Conservation (phyloP, 92 coral and sea anemone genomes). For the Virgularia gustaviana region DNA sequence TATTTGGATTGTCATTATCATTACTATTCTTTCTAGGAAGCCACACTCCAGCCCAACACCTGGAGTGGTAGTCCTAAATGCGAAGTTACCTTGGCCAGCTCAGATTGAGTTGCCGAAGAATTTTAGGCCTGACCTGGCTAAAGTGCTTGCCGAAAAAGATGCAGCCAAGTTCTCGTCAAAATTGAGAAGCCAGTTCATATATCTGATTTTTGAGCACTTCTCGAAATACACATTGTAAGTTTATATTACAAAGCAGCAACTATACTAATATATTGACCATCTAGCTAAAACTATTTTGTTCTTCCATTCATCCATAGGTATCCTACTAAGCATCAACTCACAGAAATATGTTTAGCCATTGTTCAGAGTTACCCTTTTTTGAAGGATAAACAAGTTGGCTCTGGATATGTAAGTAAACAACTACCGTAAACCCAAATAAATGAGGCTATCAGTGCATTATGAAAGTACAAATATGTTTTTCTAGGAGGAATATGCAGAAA, state of each 20-base stretch:
- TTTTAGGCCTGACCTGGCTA: slow-evolving; percentile 31
- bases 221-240: slow-evolving; percentile 60
- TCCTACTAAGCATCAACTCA: slow-evolving; percentile 61
- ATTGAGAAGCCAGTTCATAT: slow-evolving; percentile 36
- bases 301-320: slow-evolving; percentile 24
- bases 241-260: no score
- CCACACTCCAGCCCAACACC: no score
- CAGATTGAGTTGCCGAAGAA: slow-evolving; percentile 37
- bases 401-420: slow-evolving; percentile 72
- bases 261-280: no score
- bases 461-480: no score
- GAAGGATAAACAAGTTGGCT: slow-evolving; percentile 56
- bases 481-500: no score
- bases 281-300: background rate
- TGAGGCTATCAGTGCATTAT: no score
- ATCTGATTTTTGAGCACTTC: slow-evolving; percentile 44
- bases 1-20: no score
- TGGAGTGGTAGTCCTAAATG: slow-evolving; percentile 38
- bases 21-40: no score
- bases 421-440: no score
- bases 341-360: slow-evolving; percentile 38
- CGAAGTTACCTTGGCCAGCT: slow-evolving; percentile 52
- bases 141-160: slow-evolving; percentile 20
- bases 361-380: slow-evolving; percentile 52
- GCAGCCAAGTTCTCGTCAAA: slow-evolving; percentile 29